Evolutionary conservation across 2,888 invertebrate genomes (phyloP).

Genomic region (Watsonalla cultraria): DNA sequence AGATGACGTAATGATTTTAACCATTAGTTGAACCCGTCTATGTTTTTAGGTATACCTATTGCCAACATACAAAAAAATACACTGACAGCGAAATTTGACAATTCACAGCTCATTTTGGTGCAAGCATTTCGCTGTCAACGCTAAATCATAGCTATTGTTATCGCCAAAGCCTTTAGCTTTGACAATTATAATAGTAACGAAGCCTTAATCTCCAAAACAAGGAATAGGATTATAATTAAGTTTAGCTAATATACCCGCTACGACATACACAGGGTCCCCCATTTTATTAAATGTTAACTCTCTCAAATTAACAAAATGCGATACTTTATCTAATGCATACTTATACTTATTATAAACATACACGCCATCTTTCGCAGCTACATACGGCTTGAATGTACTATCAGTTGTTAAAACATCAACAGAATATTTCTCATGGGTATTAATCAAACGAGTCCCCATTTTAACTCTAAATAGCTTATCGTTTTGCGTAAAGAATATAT

Average conservation of each 20-base stretch:
- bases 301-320: conserved; percentile 43
- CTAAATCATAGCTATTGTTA: no score
- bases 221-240: conserved; percentile 37
- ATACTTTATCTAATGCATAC: conserved; percentile 53
- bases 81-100: no score
- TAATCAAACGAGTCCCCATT: conserved; percentile 49
- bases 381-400: conserved; percentile 38
- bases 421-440: conserved; percentile 44
- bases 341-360: conserved; percentile 64
- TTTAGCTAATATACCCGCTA: conserved; percentile 50
- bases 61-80: no score
- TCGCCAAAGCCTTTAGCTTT: no score
- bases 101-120: no score
- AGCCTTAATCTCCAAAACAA: conserved; percentile 37
- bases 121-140: no score
- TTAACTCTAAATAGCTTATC: conserved; percentile 48
- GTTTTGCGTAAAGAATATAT: conserved; percentile 50
- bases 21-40: no score
- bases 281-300: conserved; percentile 48
- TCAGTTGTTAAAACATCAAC: conserved; percentile 46
- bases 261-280: conserved; percentile 54
- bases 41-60: no score
- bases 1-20: no score
- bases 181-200: no score
- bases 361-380: conserved; percentile 47